Base-by-base conservation (phyloP, 2,888 invertebrate species). In the Synergus itoensis region DNA sequence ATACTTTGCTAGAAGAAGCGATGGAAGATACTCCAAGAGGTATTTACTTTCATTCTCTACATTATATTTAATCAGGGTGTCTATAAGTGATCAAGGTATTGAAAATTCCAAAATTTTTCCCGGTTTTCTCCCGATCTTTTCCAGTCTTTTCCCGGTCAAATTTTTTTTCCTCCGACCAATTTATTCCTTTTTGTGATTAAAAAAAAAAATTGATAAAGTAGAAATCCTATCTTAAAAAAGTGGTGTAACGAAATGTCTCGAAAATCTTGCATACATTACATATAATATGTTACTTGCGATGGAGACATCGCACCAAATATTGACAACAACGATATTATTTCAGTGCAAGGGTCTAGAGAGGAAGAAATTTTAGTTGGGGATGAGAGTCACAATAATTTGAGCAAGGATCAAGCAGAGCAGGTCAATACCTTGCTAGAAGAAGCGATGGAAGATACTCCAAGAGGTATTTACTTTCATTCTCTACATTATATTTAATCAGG, bases 351-450 rank as follows among this genome's bases (percentile, higher is more conserved):
- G 57, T 89, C 89, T 4, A 89, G 86, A 8, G 90, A 89, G 4
- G 91, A 90, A 18, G 92, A 91, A 73, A 91, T 89, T 79, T 88
- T 91, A n/a, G 81, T 91, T 5, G 91, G 90, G 0, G 89, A 90
- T 48, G 92, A 91, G 64, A 89, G 89, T 82, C 94, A 95, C 21
- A 94, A 95, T 81, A 95, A 95, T 87, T 91, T 96, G 77, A 95
- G 96, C 0, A 94, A 95, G 28, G 95, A 95, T 86, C 96, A 96
- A 91, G 95, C 96, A 45, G 95, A 97, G 86, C 95, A 96, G 84
- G 95, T 98, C 0, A 96, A 96, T 88, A 95, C 95, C 85, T 93
- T 98, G 83, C 96, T 98, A 94, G 96, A 96, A 11, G 98, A 98
- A 89, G 98, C 98, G 0, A 96, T 98, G 95, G 94, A 95, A 86